A percentile compares a stretch with the other conserved stretches of the same genome.
Evolutionary conservation across 1,140 invertebrate genomes (phyloP).

Genomic region (Heliconius hermathena): DNA sequence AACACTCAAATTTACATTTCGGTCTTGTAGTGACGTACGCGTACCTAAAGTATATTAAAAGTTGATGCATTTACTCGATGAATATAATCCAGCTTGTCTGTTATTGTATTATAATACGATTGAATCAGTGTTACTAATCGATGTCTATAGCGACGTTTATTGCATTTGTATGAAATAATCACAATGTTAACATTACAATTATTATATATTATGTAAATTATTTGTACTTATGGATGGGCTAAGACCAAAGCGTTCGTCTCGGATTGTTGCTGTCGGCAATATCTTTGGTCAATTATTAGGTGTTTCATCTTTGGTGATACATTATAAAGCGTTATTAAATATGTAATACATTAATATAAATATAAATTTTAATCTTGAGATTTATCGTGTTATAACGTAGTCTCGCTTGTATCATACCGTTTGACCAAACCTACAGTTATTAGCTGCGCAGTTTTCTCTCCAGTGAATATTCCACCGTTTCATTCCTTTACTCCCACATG

Average conservation of each 20-base stretch:
- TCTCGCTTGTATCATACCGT: conserved; percentile 20
- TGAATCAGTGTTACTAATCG: conserved; percentile 44
- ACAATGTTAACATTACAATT: conserved; percentile 41
- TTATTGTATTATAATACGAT: conserved; percentile 56
- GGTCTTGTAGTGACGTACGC: conserved; percentile 51
- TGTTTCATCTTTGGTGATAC: conserved; percentile 68
- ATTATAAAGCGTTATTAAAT: conserved; percentile 62
- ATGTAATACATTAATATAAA: conserved; percentile 55
- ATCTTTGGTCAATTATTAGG: conserved; percentile 81
- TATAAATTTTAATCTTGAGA: conserved; percentile 64
- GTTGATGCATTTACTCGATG: conserved; percentile 37
- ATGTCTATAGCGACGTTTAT: conserved; percentile 33
- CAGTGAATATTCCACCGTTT: background rate
- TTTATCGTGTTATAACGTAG: conserved; percentile 29
- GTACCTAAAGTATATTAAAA: conserved; percentile 19
- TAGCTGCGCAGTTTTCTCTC: conserved; percentile 31
- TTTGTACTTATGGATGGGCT: conserved; percentile 67
- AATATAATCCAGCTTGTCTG: conserved; percentile 59
- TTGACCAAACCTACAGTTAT: conserved; percentile 10
- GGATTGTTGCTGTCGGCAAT: conserved; percentile 76
- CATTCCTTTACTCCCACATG: background rate
- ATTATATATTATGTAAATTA: conserved; percentile 47
- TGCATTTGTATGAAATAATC: conserved; percentile 33
- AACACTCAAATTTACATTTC: conserved; percentile 42
- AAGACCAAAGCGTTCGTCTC: conserved; percentile 75